Percentiles rank a stretch among this genome's conserved stretches.
Evolutionary conservation across 1,140 invertebrate genomes (phyloP).

Genomic region (Ceratoteleas bidentatus): DNA sequence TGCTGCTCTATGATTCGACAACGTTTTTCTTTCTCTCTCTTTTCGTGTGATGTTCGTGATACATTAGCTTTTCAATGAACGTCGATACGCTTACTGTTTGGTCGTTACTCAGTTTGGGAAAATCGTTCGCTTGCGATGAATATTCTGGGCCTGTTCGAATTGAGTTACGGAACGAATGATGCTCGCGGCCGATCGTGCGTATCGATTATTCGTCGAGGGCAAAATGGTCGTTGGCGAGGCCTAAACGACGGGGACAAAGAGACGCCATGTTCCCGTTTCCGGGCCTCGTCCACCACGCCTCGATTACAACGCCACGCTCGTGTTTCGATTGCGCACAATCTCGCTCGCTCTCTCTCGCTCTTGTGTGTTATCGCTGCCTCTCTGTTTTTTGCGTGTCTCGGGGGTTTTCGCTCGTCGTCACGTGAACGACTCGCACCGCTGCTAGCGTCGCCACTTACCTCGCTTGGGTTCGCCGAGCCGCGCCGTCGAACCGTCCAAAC

Average conservation of each 20-base stretch:
- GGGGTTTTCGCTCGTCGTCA: constrained; percentile 10
- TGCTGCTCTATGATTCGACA: constrained; percentile 23
- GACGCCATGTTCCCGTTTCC: constrained; percentile 71
- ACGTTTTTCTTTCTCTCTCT: too few relatives aligned
- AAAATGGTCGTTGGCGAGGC: constrained; percentile 74
- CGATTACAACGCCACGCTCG: constrained; percentile 50
- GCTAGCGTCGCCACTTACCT: constrained; percentile 43
- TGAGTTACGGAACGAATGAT: constrained; percentile 60
- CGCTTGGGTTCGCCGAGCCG: constrained; percentile 25
- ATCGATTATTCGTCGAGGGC: constrained; percentile 73
- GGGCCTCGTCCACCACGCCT: constrained; percentile 62
- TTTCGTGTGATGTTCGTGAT: constrained; percentile 41
- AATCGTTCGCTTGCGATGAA: constrained; percentile 39
- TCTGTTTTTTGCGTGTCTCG: too few relatives aligned
- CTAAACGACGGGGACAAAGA: constrained; percentile 69
- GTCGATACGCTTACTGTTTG: background rate
- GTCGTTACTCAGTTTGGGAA: background rate
- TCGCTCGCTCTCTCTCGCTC: constrained; percentile 1
- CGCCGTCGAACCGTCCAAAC: constrained; percentile 14
- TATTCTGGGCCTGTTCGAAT: constrained; percentile 65
- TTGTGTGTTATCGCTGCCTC: too few relatives aligned
- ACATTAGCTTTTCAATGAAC: background rate
- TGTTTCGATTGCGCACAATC: constrained; percentile 30
- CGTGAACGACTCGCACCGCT: constrained; percentile 14
- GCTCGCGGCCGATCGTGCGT: constrained; percentile 52